Evolutionary conservation across 2,888 invertebrate species (phyloP).

Genomic region (Parochlus steinenii): DNA sequence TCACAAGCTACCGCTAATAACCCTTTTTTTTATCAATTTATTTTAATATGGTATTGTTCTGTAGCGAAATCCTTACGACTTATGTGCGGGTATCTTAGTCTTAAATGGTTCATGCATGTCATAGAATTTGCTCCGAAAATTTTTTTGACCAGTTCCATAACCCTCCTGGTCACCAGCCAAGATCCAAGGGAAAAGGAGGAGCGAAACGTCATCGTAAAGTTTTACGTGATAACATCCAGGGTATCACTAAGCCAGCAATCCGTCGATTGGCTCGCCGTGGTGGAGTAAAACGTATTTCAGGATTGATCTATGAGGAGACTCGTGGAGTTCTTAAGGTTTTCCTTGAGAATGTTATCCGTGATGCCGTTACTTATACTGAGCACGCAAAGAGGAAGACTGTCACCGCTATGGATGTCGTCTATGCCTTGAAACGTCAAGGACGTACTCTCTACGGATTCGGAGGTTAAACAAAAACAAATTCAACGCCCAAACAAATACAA

Average conservation of each 20-base stretch:
- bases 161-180: too few relatives aligned
- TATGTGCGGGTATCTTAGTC: too few relatives aligned
- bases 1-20: too few relatives aligned
- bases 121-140: too few relatives aligned
- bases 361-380: conserved; percentile 75
- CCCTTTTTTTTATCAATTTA: too few relatives aligned
- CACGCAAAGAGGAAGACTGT: conserved; percentile 80
- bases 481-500: background rate
- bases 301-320: too few relatives aligned
- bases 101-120: too few relatives aligned
- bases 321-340: too few relatives aligned
- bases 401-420: conserved; percentile 77
- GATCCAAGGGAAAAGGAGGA: conserved; percentile 67
- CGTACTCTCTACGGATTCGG: conserved; percentile 69
- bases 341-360: too few relatives aligned
- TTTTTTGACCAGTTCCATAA: too few relatives aligned
- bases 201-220: conserved; percentile 74
- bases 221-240: conserved; percentile 50
- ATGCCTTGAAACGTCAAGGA: conserved; percentile 58
- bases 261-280: conserved; percentile 54
- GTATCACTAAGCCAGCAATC: conserved; percentile 29
- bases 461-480: conserved; percentile 31
- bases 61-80: too few relatives aligned
- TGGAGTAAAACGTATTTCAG: conserved; percentile 53
- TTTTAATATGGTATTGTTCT: too few relatives aligned